phyloP scores from a whole-genome alignment of 2,797 vertebrate genomes.

The Chromobotia macracanthus region DNA sequence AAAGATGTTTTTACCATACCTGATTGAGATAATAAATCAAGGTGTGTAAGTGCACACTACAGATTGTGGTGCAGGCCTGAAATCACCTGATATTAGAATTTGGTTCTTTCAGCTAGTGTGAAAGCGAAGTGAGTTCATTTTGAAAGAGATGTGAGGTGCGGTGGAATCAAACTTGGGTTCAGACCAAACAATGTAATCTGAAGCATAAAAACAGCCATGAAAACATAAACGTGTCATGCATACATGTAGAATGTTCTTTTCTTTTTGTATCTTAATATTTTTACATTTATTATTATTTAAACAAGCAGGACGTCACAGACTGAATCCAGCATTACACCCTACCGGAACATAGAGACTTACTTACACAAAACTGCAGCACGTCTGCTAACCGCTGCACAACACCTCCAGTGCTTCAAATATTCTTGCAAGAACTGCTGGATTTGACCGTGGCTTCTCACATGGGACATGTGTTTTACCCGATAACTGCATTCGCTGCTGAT shows the following conservation, averaged over 20 bases:
- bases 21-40: conserved; percentile 55
- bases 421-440: background rate
- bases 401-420: conserved; percentile 3
- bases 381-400: too few species aligned
- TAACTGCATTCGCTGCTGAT: background rate
- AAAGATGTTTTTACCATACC: conserved; percentile 61
- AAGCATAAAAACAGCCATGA: background rate
- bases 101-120: too few species aligned
- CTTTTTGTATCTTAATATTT: too few species aligned
- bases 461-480: background rate
- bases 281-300: too few species aligned
- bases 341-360: too few species aligned
- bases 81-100: background rate
- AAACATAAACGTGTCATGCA: too few species aligned
- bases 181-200: background rate
- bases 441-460: background rate
- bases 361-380: too few species aligned
- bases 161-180: background rate
- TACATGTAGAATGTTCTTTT: background rate
- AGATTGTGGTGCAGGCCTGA: background rate
- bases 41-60: conserved; percentile 1
- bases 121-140: too few species aligned
- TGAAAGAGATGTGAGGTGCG: too few species aligned
- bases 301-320: too few species aligned
- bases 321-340: too few species aligned